Base-by-base conservation (phyloP, 1,140 invertebrate species). In the Mactra quadrangularis region DNA sequence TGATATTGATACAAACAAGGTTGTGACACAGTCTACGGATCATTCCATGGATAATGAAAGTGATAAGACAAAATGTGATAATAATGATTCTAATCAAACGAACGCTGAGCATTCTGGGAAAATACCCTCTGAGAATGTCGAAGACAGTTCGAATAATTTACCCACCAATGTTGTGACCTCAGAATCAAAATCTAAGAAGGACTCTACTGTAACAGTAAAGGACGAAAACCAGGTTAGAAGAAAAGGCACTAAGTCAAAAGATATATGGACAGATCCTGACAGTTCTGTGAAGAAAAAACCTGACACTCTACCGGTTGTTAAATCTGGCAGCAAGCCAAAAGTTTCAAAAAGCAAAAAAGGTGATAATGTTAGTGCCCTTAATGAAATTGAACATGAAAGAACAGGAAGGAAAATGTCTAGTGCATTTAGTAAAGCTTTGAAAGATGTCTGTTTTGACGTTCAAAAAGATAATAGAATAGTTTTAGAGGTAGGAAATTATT, bases 361-460 rank as follows among this genome's bases (percentile, higher is more conserved):
- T 25, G 33, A 57, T 1, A 59, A 33, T 25, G 15, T 41, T 7
- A 7, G 38, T 41, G 15, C 15, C 6, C 38, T 7, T 7, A 52
- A 59, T 29, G 41, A 52, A 55, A 0, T 27, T 55, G 70, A 72
- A 33, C 50, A 11, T 15, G 50, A 72, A n/a, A 72, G 55, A 59
- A 13, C 17, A 22, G 55, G 71, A 25, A 91, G 91, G 72, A 89
- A 90, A 68, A 87, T 95, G 76, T 94, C 95, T 33, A 64, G 88
- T n/a, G 90, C 91, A 66, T 95, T 95, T 81, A 94, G 94, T 74
- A 92, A 93, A 84, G 94, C 95, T 25, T 84, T 93, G 22, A 81
- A 91, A 41, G 87, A 89, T 70, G 84, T 90, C 31, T 89, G 90
- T 68, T 91, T 92, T 68, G 86, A 90, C 84, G 89, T 92, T 27